These are phyloP conservation scores for Acronicta psi DNA, from an alignment of 2,888 invertebrate genomes.

Conservation along the genomic window DNA sequence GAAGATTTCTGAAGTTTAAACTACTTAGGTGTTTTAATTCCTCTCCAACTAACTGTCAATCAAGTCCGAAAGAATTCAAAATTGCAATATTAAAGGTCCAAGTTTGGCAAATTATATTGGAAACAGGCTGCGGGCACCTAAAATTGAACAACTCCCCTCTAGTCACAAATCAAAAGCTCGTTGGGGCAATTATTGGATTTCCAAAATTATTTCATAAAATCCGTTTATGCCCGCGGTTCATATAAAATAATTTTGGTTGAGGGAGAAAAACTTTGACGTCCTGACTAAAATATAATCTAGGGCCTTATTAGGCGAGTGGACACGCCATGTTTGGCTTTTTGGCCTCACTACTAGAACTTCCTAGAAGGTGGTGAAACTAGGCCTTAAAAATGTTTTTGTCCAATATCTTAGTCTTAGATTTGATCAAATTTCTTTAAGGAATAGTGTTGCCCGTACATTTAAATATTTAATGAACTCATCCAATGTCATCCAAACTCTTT, in stretches of 20 bases:
- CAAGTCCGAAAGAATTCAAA: conserved; percentile 35
- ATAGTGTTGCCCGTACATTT: too few relatives aligned
- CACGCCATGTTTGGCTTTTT: background rate
- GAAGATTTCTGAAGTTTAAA: conserved; percentile 17
- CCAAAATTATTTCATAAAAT: conserved; percentile 58
- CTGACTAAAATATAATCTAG: background rate
- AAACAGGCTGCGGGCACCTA: conserved; percentile 42
- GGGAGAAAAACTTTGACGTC: conserved; percentile 24
- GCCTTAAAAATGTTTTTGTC: too few relatives aligned
- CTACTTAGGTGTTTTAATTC: conserved; percentile 19
- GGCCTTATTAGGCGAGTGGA: background rate
- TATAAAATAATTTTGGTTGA: conserved; percentile 39
- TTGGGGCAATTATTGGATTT: conserved; percentile 67
- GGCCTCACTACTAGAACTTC: too few relatives aligned
- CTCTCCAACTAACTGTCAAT: conserved; percentile 33
- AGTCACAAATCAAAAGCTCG: conserved; percentile 63
- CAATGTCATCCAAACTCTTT: too few relatives aligned
- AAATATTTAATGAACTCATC: too few relatives aligned
- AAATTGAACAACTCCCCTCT: conserved; percentile 52
- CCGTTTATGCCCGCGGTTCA: conserved; percentile 32
- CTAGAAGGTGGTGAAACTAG: too few relatives aligned
- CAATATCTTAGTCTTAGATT: too few relatives aligned
- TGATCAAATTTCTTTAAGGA: too few relatives aligned
- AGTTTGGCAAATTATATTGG: conserved; percentile 44
- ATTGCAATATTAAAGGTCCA: conserved; percentile 33